Conservation (phyloP, 2,797 vertebrate species). For the Sebastiscus albofasciatus region DNA sequence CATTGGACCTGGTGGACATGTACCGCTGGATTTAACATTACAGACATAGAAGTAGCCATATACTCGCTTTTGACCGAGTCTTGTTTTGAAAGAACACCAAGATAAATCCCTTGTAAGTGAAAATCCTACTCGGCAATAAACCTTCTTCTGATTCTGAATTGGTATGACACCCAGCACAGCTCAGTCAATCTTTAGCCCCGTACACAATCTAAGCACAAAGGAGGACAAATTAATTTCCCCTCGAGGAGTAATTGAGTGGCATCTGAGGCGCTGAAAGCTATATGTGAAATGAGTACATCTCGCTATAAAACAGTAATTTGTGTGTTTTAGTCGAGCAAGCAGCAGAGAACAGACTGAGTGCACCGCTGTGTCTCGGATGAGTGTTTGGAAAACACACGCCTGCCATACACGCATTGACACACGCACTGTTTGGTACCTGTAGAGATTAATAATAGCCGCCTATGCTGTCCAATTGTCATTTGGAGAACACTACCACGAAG, state of each 20-base stretch:
- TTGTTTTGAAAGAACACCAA: fast-evolving
- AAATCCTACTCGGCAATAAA: not conserved
- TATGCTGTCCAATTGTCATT: slow-evolving; percentile 40
- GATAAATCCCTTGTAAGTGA: not conserved
- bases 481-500: slow-evolving; percentile 4
- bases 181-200: not conserved
- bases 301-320: slow-evolving; percentile 3
- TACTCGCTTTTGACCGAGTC: too few species aligned
- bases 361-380: slow-evolving; percentile 1
- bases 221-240: not conserved
- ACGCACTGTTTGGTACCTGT: slow-evolving; percentile 41
- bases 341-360: not conserved
- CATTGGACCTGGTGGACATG: too few species aligned
- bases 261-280: not conserved
- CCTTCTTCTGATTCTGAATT: not conserved
- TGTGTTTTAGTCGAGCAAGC: slow-evolving; percentile 13
- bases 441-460: slow-evolving; percentile 66
- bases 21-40: too few species aligned
- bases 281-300: slow-evolving; percentile 9
- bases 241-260: not conserved
- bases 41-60: too few species aligned
- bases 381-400: slow-evolving; percentile 22
- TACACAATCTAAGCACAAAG: not conserved
- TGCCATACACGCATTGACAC: not conserved
- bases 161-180: not conserved